These are phyloP conservation scores for Dugesia japonica DNA, from an alignment of 2,888 invertebrate species.

Conservation along the genomic window DNA sequence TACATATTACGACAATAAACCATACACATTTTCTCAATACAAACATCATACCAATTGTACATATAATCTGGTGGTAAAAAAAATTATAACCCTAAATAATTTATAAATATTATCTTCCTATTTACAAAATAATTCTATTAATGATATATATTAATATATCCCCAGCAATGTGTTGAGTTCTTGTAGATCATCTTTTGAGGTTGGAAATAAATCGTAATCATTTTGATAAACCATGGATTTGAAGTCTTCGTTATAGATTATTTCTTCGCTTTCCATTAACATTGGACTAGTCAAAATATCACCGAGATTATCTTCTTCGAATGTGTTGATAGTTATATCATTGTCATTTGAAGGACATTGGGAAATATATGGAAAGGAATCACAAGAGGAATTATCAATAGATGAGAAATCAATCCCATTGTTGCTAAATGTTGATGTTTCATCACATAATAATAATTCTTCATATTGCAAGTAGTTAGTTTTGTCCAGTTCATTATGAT, in stretches of 20 bases:
- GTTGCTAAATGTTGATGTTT: neutral
- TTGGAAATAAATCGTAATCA: neutral
- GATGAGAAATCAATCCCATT: neutral
- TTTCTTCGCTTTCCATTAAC: neutral
- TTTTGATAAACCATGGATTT: neutral
- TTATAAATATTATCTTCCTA: neutral
- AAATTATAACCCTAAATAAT: slow-evolving; percentile 7
- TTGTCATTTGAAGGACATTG: slow-evolving; percentile 7
- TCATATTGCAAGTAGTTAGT: neutral
- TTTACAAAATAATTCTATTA: neutral
- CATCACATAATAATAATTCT: neutral
- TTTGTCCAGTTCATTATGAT: too few species aligned
- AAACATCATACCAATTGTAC: too few species aligned
- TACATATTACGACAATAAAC: too few species aligned
- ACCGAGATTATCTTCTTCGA: neutral
- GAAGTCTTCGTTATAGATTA: neutral
- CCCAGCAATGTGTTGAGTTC: neutral
- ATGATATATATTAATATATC: neutral
- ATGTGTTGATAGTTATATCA: neutral
- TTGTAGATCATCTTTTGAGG: neutral
- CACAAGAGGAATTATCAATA: neutral
- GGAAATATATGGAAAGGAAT: neutral
- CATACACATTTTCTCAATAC: too few species aligned
- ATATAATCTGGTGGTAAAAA: neutral
- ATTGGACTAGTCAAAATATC: neutral